Evolutionary conservation across 2,888 invertebrate species (phyloP).

Genomic region (Eustalomyia histrio): DNA sequence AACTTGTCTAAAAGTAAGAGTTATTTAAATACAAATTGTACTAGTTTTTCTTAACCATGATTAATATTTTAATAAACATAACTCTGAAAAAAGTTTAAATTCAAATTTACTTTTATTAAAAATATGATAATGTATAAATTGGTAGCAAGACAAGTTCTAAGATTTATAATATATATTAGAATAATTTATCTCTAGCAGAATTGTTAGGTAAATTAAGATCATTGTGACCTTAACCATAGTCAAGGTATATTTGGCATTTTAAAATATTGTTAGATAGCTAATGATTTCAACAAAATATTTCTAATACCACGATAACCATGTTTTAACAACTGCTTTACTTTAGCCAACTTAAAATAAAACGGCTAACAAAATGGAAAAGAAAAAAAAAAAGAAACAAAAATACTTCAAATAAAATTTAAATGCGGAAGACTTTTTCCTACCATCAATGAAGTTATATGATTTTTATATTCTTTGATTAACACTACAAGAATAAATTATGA

Average conservation of each 20-base stretch:
- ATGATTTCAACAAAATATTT: not conserved
- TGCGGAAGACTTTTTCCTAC: not conserved
- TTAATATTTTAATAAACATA: too few relatives aligned
- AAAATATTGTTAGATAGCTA: constrained; percentile 5
- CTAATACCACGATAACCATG: not conserved
- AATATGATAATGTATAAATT: too few relatives aligned
- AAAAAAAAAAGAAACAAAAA: too few relatives aligned
- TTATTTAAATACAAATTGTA: too few relatives aligned
- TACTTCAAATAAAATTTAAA: not conserved
- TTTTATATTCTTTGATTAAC: not conserved
- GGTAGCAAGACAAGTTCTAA: too few relatives aligned
- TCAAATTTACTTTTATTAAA: too few relatives aligned
- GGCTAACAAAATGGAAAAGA: not conserved
- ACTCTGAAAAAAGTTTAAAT: too few relatives aligned
- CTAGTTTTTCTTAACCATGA: too few relatives aligned
- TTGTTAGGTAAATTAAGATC: constrained; percentile 2
- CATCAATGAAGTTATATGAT: not conserved
- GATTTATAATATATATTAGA: not conserved
- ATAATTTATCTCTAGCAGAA: not conserved
- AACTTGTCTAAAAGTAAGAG: too few relatives aligned
- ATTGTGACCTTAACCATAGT: constrained; percentile 32
- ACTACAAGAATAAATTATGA: not conserved
- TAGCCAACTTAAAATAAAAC: not conserved
- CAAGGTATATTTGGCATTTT: constrained; percentile 12
- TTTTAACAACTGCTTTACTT: not conserved